A percentile compares a stretch with the other conserved stretches of the same genome.
Conservation (phyloP, 2,888 invertebrate genomes). For the Pegoplata infirma region DNA sequence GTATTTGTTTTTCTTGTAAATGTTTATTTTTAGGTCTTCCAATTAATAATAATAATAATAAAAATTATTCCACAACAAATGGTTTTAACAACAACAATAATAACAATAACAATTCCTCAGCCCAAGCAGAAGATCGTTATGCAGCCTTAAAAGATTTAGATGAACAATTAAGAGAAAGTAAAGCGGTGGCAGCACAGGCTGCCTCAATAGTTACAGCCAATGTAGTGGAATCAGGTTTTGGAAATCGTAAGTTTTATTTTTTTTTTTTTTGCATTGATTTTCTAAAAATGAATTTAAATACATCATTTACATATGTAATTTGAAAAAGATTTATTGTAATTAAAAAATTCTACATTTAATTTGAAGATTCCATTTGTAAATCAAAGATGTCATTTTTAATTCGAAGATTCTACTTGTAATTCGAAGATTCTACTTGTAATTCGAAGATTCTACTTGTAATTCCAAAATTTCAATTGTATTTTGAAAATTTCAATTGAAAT, state of each 20-base stretch:
- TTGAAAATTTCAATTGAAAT: too few relatives aligned
- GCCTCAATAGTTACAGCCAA: constrained; percentile 67
- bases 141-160: constrained; percentile 97
- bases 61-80: constrained; percentile 64
- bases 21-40: constrained; percentile 71
- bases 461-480: too few relatives aligned
- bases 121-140: constrained; percentile 89
- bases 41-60: constrained; percentile 67
- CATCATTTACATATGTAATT: too few relatives aligned
- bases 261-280: constrained; percentile 3
- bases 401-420: too few relatives aligned
- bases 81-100: constrained; percentile 58
- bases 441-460: too few relatives aligned
- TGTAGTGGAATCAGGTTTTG: constrained; percentile 68
- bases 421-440: too few relatives aligned
- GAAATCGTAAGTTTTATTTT: constrained; percentile 65
- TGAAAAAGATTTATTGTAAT: too few relatives aligned
- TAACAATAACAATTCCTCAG: constrained; percentile 63
- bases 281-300: too few relatives aligned
- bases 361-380: too few relatives aligned
- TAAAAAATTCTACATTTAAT: too few relatives aligned
- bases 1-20: constrained; percentile 25
- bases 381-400: too few relatives aligned
- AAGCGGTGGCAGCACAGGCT: constrained; percentile 72
- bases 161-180: constrained; percentile 82